Evolutionary conservation across 2,113 vertebrate genomes (phyloP).

Genomic region (Colistium nudipinnis): DNA sequence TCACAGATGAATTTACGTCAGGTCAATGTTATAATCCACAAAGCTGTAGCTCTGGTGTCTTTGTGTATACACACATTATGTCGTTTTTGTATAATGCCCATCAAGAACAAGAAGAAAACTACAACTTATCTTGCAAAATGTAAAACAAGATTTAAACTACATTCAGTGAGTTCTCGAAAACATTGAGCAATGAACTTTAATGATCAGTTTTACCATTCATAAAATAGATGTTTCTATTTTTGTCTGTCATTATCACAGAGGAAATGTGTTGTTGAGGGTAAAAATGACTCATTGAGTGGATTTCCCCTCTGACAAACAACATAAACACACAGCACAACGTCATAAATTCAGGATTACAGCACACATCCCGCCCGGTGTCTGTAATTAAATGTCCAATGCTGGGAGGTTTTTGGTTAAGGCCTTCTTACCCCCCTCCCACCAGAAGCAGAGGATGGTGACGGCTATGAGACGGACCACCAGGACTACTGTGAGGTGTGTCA

Average conservation of each 20-base stretch:
- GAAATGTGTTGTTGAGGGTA: conserved; percentile 8
- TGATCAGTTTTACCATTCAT: too few relatives aligned
- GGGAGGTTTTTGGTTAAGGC: too few relatives aligned
- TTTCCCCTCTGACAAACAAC: conserved; percentile 24
- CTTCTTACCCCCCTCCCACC: background rate
- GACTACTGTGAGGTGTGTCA: conserved; percentile 99
- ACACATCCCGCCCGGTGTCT: background rate
- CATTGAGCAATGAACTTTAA: background rate
- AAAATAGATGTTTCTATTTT: background rate
- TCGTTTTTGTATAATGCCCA: too few relatives aligned
- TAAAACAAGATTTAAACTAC: too few relatives aligned
- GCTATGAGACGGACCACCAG: conserved; percentile 99
- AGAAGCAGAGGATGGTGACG: conserved; percentile 91
- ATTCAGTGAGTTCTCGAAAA: background rate
- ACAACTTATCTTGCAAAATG: too few relatives aligned
- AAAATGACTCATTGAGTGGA: conserved; percentile 29
- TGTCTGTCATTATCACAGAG: background rate
- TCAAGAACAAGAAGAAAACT: too few relatives aligned
- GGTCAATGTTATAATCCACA: too few relatives aligned
- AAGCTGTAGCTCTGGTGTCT: too few relatives aligned
- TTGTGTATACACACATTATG: too few relatives aligned
- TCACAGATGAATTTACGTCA: background rate
- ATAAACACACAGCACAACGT: background rate
- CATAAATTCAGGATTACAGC: background rate
- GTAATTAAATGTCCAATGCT: background rate